Conservation (phyloP, 1,140 invertebrate genomes). For the Daktulosphaira vitifoliae region DNA sequence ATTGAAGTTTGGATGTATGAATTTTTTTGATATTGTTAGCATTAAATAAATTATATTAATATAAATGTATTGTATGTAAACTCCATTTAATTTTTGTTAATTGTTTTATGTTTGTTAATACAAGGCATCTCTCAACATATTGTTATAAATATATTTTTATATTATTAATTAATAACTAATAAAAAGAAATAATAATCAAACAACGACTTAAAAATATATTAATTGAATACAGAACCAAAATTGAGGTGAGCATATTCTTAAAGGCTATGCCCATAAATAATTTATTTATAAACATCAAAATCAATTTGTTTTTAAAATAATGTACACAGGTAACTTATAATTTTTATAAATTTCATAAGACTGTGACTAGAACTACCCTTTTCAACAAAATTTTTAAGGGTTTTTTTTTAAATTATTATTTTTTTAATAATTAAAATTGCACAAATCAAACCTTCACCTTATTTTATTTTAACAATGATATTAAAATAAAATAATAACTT, state of each 20-base stretch:
- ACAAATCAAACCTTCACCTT: conserved; percentile 26
- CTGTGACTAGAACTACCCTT: conserved; percentile 29
- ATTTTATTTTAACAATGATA: conserved; percentile 4
- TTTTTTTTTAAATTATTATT: conserved; percentile 19
- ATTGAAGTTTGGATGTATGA: too few relatives aligned
- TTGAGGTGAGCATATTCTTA: conserved; percentile 8
- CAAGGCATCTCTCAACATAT: not conserved
- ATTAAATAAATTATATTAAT: too few relatives aligned
- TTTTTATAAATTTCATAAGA: conserved; percentile 10
- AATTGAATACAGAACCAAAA: conserved; percentile 29
- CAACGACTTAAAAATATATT: conserved; percentile 20
- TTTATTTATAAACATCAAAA: conserved; percentile 18
- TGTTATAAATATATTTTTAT: not conserved
- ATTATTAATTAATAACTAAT: conserved; percentile 10
- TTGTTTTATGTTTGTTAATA: too few relatives aligned
- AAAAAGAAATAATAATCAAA: conserved; percentile 34
- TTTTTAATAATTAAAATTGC: conserved; percentile 1
- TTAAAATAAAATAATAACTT: not conserved
- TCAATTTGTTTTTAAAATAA: conserved; percentile 7
- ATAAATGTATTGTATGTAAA: too few relatives aligned
- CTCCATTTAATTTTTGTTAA: too few relatives aligned
- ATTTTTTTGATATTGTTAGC: too few relatives aligned
- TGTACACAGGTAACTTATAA: conserved; percentile 30
- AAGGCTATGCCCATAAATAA: conserved; percentile 14
- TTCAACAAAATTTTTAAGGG: not conserved